These are phyloP conservation scores for Cataglyphis rosenhaueri DNA, from an alignment of 2,888 invertebrate genomes.

Conservation along the genomic window DNA sequence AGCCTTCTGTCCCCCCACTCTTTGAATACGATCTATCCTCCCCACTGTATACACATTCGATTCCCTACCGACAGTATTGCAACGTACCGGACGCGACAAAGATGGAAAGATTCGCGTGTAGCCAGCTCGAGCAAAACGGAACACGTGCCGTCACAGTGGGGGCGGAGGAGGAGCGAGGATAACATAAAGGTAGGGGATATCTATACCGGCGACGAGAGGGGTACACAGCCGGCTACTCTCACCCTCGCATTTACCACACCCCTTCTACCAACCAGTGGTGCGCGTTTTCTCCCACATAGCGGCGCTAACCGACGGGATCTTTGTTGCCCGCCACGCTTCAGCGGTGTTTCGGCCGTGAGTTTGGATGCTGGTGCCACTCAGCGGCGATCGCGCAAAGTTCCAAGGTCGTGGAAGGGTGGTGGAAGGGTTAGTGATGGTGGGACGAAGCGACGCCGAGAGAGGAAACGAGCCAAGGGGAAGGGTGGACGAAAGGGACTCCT, in stretches of 20 bases:
- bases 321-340: constrained; percentile 74
- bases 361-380: constrained; percentile 78
- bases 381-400: constrained; percentile 74
- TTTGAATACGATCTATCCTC: constrained; percentile 51
- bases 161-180: constrained; percentile 65
- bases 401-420: constrained; percentile 36
- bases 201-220: constrained; percentile 68
- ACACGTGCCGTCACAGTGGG: constrained; percentile 66
- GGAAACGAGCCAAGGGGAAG: constrained; percentile 52
- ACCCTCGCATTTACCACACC: constrained; percentile 73
- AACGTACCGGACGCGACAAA: constrained; percentile 54
- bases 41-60: constrained; percentile 59
- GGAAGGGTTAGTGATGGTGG: constrained; percentile 57
- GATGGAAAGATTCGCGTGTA: constrained; percentile 57
- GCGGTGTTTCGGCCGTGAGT: constrained; percentile 63
- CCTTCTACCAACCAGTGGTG: constrained; percentile 74
- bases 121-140: constrained; percentile 62
- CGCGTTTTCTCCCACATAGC: constrained; percentile 73
- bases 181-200: constrained; percentile 48
- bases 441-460: constrained; percentile 38
- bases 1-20: constrained; percentile 75
- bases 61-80: constrained; percentile 58
- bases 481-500: constrained; percentile 57
- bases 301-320: constrained; percentile 70
- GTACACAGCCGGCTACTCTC: constrained; percentile 66